Evolutionary conservation across 53 echinoderm and acorn worm species (phyloP).

Genomic region (Zoroaster sp.): DNA sequence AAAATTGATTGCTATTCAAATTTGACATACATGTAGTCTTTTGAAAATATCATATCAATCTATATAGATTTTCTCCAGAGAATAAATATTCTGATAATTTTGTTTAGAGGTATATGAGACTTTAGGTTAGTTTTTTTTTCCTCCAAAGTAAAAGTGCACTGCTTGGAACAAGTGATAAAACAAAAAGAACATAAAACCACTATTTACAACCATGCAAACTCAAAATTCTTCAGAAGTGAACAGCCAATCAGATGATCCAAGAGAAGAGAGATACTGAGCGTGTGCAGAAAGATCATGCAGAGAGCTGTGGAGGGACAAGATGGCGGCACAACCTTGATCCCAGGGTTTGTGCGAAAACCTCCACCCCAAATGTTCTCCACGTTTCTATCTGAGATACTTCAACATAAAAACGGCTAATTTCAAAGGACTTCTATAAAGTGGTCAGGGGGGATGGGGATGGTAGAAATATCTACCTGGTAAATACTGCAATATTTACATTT

Average conservation of each 20-base stretch:
- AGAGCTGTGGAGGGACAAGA: conserved; percentile 8
- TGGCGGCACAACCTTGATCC: conserved; percentile 34
- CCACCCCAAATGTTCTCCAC: conserved; percentile 24
- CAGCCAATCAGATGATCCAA: neutral
- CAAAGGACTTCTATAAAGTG: no score
- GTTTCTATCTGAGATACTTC: no score
- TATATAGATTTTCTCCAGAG: no score
- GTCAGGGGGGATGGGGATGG: neutral
- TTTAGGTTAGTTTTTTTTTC: no score
- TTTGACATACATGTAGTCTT: neutral
- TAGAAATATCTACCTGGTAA: neutral
- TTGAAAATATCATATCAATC: neutral
- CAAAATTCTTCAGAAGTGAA: neutral
- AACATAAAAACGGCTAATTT: no score
- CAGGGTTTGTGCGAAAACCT: neutral
- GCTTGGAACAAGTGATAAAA: conserved; percentile 2
- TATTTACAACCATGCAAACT: conserved; percentile 46
- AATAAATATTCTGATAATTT: no score
- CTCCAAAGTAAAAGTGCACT: no score
- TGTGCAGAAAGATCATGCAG: conserved; percentile 24
- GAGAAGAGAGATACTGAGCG: neutral
- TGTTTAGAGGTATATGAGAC: no score
- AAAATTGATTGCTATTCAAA: neutral
- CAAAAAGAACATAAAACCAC: neutral
- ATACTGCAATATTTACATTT: no score